Conservation (phyloP, 2,797 vertebrate species). For the Danio albolineatus region DNA sequence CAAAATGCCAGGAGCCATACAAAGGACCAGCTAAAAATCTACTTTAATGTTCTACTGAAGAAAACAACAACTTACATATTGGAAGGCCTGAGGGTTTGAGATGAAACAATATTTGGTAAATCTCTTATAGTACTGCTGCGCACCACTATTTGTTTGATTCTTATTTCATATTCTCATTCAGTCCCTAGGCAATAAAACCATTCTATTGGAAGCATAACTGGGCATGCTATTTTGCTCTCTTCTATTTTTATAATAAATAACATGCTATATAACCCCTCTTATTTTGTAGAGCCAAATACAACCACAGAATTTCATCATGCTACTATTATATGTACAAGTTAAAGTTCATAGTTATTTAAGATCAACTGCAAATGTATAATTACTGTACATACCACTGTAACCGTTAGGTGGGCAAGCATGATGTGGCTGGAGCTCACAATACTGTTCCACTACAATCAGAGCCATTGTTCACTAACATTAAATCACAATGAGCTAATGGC, state of each 20-base stretch:
- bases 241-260: conserved; percentile 18
- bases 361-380: neutral
- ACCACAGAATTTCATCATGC: neutral
- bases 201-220: neutral
- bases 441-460: neutral
- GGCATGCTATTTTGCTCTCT: conserved; percentile 5
- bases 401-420: neutral
- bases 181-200: neutral
- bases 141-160: neutral
- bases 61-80: too few species aligned
- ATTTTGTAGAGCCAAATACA: conserved; percentile 14
- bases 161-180: neutral
- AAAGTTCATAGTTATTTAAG: neutral
- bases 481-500: conserved; percentile 6
- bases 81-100: neutral
- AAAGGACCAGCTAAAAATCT: neutral
- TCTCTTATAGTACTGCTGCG: neutral
- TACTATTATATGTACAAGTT: neutral
- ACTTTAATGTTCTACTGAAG: too few species aligned
- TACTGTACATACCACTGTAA: neutral
- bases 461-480: conserved; percentile 6
- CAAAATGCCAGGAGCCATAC: too few species aligned
- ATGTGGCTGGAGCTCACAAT: neutral
- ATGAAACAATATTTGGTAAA: neutral
- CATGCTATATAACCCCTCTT: neutral